Evolutionary conservation across 2,888 invertebrate species (phyloP).

Genomic region (Phyllotreta cruciferae): DNA sequence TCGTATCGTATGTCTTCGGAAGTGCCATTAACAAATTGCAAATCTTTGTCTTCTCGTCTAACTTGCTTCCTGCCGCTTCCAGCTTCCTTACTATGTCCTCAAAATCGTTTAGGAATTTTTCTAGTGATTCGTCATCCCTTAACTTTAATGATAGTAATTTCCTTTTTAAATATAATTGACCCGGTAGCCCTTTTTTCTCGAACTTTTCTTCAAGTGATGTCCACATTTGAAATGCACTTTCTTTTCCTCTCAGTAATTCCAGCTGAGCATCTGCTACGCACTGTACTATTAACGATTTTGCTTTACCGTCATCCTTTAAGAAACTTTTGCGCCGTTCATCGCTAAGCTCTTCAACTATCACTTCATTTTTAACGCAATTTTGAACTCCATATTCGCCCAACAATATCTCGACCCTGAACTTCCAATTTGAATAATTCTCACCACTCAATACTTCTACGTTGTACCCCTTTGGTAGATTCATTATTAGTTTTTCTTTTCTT

Average conservation of each 20-base stretch:
- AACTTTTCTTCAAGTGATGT: slow-evolving; percentile 26
- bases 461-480: too few relatives aligned
- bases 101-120: slow-evolving; percentile 29
- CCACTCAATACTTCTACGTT: too few relatives aligned
- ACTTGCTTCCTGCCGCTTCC: slow-evolving; percentile 23
- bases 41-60: slow-evolving; percentile 33
- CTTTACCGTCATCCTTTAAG: slow-evolving; percentile 9
- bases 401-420: too few relatives aligned
- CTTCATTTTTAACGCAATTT: too few relatives aligned
- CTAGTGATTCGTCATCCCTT: slow-evolving; percentile 25
- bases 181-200: slow-evolving; percentile 36
- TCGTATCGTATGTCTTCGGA: slow-evolving; percentile 38
- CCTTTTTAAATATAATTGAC: slow-evolving; percentile 30
- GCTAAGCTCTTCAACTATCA: too few relatives aligned
- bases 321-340: not conserved
- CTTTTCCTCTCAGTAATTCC: slow-evolving; percentile 31
- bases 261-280: slow-evolving; percentile 26
- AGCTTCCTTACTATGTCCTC: slow-evolving; percentile 36
- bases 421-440: too few relatives aligned
- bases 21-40: slow-evolving; percentile 36
- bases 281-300: slow-evolving; percentile 19
- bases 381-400: too few relatives aligned
- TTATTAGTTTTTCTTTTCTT: too few relatives aligned
- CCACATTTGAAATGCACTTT: slow-evolving; percentile 37
- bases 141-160: slow-evolving; percentile 31